These are phyloP conservation scores for Jordanella pulchra DNA, from an alignment of 2,797 vertebrate genomes.

Conservation along the genomic window DNA sequence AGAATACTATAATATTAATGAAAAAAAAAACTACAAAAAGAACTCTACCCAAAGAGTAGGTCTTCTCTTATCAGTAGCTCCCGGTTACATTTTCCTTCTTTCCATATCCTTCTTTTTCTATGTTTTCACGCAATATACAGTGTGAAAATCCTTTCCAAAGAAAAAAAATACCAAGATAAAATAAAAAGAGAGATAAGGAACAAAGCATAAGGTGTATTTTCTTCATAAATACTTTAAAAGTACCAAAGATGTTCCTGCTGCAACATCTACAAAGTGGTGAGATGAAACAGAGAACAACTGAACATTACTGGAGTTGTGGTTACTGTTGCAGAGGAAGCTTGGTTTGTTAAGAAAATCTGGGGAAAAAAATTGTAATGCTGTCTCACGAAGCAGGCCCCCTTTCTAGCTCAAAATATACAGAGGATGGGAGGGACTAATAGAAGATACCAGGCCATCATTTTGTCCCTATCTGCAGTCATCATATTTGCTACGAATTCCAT, in stretches of 20 bases:
- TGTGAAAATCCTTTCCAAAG: slow-evolving; percentile 42
- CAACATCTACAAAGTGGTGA: slow-evolving; percentile 66
- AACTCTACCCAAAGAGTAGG: slow-evolving; percentile 56
- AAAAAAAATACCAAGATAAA: slow-evolving; percentile 37
- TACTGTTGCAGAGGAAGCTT: slow-evolving; percentile 16
- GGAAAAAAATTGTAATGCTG: slow-evolving; percentile 24
- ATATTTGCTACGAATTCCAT: slow-evolving; percentile 43
- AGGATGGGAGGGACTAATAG: slow-evolving; percentile 17
- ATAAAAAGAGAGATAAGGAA: slow-evolving; percentile 61
- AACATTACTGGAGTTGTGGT: slow-evolving; percentile 16
- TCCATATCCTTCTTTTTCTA: slow-evolving; percentile 40
- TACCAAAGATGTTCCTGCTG: slow-evolving; percentile 84
- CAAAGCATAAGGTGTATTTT: slow-evolving; percentile 72
- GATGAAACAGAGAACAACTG: neutral
- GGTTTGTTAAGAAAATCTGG: slow-evolving; percentile 18
- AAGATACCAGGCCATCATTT: slow-evolving; percentile 21
- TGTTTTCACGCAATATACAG: slow-evolving; percentile 23
- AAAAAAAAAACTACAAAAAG: slow-evolving; percentile 40
- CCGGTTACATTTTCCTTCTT: slow-evolving; percentile 53
- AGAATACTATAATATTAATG: slow-evolving; percentile 63
- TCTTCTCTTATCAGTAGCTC: slow-evolving; percentile 67
- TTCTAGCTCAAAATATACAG: slow-evolving; percentile 16
- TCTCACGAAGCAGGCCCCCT: slow-evolving; percentile 17
- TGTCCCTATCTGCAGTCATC: slow-evolving; percentile 28
- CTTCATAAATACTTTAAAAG: slow-evolving; percentile 89